Percentiles rank a stretch among this genome's conserved stretches.
These are phyloP conservation scores for Sialia sialis DNA, from an alignment of 2,113 vertebrate genomes.

Conservation along the genomic window DNA sequence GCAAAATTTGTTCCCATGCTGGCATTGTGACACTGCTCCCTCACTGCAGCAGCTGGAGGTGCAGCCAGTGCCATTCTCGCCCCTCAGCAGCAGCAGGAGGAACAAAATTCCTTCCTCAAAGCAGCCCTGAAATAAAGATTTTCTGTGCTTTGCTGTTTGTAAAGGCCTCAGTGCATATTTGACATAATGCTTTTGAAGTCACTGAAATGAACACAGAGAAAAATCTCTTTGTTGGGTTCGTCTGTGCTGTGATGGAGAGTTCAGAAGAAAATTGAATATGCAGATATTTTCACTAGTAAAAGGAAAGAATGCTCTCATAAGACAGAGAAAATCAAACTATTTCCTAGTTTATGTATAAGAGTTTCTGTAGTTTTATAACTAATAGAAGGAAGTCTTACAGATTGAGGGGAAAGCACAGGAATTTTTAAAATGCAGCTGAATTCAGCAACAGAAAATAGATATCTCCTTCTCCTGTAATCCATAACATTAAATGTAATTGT, in stretches of 20 bases:
- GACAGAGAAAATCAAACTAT: background rate
- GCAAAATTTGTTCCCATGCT: background rate
- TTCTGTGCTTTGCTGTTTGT: background rate
- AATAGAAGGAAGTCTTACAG: background rate
- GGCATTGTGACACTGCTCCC: background rate
- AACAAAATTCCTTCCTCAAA: background rate
- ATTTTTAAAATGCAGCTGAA: background rate
- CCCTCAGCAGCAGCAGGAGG: background rate
- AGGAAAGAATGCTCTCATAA: background rate
- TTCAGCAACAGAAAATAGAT: background rate
- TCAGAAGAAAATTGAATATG: conserved; percentile 10
- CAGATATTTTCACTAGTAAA: background rate
- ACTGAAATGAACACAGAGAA: background rate
- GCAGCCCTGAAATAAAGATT: background rate
- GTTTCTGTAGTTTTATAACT: background rate
- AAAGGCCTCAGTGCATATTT: background rate
- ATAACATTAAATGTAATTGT: background rate
- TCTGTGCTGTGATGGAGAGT: background rate
- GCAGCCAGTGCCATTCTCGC: background rate
- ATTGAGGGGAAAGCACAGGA: background rate
- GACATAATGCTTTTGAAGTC: background rate
- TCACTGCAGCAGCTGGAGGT: background rate
- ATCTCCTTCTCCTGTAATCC: background rate
- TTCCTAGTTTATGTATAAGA: background rate
- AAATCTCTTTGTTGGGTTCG: background rate